Base-by-base conservation (phyloP, 1,140 invertebrate genomes). In the Drosophila varians region DNA sequence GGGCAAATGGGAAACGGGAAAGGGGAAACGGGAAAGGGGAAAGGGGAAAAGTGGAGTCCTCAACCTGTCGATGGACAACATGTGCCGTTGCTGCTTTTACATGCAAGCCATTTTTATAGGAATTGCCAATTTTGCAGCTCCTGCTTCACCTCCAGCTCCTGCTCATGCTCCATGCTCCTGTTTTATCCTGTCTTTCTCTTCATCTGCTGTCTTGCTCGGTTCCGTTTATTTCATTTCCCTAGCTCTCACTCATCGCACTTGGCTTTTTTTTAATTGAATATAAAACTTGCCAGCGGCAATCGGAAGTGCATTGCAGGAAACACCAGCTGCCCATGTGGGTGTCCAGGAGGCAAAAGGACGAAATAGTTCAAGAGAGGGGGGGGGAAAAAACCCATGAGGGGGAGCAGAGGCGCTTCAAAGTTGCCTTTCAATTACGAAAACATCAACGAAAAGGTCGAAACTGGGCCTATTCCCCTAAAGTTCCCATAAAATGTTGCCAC, bases 391-490 rank as follows among this genome's bases (percentile, higher is more conserved):
- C 0, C 2, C 11, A 11, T n/a, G 23, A 11, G 2, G 16, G 23
- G 19, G 43, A 62, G 49, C 12, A n/a, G 34, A 12, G 34, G 34
- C 42, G 55, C 14, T 64, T 40, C 23, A 49, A 88, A 82, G 83
- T 87, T 87, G 77, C 54, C 82, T 87, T 82, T 87, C 83, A 87
- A 87, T 87, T 87, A 87, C 77, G 64, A 77, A 71, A 87, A 87
- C 70, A 77, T 34, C 55, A 77, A 80, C 53, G 77, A 74, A 57
- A n/a, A n/a, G n/a, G n/a, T n/a, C n/a, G n/a, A n/a, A n/a, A n/a
- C n/a, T n/a, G n/a, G 23, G 19, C 3, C 2, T 14, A 49, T 11
- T 31, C 28, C 28, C 28, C 2, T 11, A 31, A 31, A 31, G 3
- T 11, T 23, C n/a, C n/a, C n/a, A n/a, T n/a, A n/a, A n/a, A n/a